These are phyloP conservation scores for Pterocles orientalis DNA, from an alignment of 2,113 vertebrate species.

Conservation along the genomic window DNA sequence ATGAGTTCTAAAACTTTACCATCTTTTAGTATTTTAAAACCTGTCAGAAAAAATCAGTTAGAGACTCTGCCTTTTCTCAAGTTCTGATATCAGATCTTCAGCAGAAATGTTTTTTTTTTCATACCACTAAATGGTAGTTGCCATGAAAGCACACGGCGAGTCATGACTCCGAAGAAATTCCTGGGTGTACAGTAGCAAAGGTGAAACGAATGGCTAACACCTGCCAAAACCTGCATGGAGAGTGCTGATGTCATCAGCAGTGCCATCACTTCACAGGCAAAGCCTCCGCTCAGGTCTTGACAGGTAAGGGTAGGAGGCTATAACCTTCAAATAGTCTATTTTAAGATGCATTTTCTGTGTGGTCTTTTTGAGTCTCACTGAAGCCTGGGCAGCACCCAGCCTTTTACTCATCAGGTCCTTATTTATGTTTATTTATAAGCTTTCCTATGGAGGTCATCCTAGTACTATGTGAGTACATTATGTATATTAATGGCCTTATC, in stretches of 20 bases:
- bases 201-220: slow-evolving; percentile 56
- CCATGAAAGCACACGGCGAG: slow-evolving; percentile 54
- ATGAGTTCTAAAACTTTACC: slow-evolving; percentile 74
- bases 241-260: slow-evolving; percentile 70
- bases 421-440: slow-evolving; percentile 73
- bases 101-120: slow-evolving; percentile 36
- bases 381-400: slow-evolving; percentile 55
- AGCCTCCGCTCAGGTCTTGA: slow-evolving; percentile 50
- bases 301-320: slow-evolving; percentile 60
- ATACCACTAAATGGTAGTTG: slow-evolving; percentile 47
- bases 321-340: slow-evolving; percentile 65
- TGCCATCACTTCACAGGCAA: slow-evolving; percentile 58
- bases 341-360: slow-evolving; percentile 64
- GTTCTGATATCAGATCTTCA: slow-evolving; percentile 31
- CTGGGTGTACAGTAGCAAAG: slow-evolving; percentile 70
- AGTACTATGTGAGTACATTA: slow-evolving; percentile 28
- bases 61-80: slow-evolving; percentile 56
- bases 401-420: slow-evolving; percentile 53
- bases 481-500: slow-evolving; percentile 68
- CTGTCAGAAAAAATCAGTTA: slow-evolving; percentile 67
- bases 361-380: slow-evolving; percentile 56
- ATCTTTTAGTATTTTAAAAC: slow-evolving; percentile 75
- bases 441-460: slow-evolving; percentile 46
- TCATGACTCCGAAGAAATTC: slow-evolving; percentile 70
- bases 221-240: slow-evolving; percentile 65